Conservation (phyloP, 1,140 invertebrate genomes). For the Lamellibrachia luymesi region DNA sequence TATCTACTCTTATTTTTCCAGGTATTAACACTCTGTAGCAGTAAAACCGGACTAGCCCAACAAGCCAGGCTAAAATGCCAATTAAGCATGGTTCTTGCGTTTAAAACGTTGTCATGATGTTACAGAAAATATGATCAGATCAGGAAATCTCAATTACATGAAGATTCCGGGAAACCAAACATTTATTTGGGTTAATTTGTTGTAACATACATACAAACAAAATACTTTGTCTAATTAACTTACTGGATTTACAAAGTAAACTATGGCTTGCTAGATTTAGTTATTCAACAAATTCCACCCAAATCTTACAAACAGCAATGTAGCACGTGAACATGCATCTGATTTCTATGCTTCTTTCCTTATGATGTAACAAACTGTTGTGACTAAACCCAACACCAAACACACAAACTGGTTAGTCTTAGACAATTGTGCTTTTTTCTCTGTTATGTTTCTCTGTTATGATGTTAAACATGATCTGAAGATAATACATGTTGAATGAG, state of each 20-base stretch:
- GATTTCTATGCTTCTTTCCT: not conserved
- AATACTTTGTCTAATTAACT: not conserved
- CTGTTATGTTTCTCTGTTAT: not conserved
- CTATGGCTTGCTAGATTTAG: not conserved
- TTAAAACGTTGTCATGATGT: too few relatives aligned
- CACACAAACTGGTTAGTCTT: not conserved
- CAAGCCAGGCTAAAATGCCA: not conserved
- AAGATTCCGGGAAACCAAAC: not conserved
- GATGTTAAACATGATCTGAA: not conserved
- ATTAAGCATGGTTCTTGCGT: too few relatives aligned
- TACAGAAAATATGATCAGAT: too few relatives aligned
- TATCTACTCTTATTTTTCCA: not conserved
- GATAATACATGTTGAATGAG: not conserved
- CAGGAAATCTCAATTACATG: too few relatives aligned
- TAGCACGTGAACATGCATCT: not conserved
- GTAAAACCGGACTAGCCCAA: not conserved
- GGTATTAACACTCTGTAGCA: not conserved
- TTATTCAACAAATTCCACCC: not conserved
- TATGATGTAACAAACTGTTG: not conserved
- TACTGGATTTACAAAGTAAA: not conserved
- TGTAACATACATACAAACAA: not conserved
- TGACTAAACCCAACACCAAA: not conserved
- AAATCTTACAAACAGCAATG: not conserved
- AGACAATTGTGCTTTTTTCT: not conserved
- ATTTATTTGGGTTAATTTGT: not conserved